phyloP scores from a whole-genome alignment of 2,113 vertebrate genomes.

The Campylomormyrus numenius region DNA sequence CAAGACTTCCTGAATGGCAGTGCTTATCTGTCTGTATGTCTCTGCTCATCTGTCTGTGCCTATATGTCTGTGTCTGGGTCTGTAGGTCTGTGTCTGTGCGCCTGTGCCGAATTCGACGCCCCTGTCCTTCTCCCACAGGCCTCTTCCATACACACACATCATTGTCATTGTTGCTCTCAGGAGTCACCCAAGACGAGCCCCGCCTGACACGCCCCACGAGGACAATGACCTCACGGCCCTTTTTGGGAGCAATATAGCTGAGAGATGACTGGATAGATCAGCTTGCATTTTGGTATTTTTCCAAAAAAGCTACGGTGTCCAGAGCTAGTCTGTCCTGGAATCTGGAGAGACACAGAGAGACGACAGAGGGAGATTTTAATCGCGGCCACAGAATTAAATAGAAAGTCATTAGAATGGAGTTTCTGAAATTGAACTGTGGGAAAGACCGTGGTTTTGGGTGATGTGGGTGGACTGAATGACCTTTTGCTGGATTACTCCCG shows the following conservation, averaged over 20 bases:
- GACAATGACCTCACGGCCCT: neutral
- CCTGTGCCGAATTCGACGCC: neutral
- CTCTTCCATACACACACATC: neutral
- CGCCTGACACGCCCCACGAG: neutral
- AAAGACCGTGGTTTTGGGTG: neutral
- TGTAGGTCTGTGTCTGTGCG: neutral
- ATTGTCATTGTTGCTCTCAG: neutral
- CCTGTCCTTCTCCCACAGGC: neutral
- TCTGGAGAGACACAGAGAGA: conserved; percentile 35
- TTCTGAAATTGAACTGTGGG: neutral
- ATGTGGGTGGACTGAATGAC: neutral
- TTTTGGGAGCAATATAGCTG: neutral
- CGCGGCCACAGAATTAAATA: conserved; percentile 17
- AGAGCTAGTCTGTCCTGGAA: conserved; percentile 51
- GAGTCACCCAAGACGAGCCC: neutral
- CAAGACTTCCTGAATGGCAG: neutral
- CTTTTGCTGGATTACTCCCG: too few species aligned
- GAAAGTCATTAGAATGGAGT: neutral
- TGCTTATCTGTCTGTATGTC: neutral
- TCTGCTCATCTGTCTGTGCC: neutral
- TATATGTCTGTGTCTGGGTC: too few species aligned
- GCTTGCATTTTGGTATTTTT: conserved; percentile 53
- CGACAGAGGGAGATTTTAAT: conserved; percentile 35
- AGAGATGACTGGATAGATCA: neutral
- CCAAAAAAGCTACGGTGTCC: conserved; percentile 46